Evolutionary conservation across 2,113 vertebrate genomes (phyloP).

Genomic region (Donacobius atricapilla): DNA sequence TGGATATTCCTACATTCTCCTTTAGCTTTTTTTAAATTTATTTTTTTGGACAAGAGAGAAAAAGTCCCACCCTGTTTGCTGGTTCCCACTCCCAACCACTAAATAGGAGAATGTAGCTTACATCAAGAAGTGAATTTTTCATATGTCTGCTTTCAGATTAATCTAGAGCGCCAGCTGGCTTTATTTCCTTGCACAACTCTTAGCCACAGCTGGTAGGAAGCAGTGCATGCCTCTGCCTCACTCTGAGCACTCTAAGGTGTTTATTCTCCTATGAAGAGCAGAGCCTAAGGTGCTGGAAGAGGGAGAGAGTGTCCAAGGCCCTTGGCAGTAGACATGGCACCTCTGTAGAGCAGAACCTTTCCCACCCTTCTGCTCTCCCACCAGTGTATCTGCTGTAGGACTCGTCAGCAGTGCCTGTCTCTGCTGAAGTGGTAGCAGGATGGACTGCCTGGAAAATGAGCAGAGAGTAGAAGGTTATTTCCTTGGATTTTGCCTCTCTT

Average conservation of each 20-base stretch:
- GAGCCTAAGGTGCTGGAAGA: background rate
- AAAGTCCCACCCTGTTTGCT: background rate
- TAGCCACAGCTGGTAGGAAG: background rate
- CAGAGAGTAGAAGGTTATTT: background rate
- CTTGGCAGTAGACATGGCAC: background rate
- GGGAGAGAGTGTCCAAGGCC: background rate
- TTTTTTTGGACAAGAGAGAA: background rate
- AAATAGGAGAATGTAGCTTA: background rate
- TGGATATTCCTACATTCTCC: background rate
- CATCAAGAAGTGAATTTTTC: background rate
- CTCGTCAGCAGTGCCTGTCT: background rate
- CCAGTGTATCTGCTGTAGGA: fast-evolving
- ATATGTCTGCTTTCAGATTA: background rate
- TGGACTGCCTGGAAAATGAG: background rate
- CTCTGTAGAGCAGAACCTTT: background rate
- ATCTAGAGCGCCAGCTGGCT: background rate
- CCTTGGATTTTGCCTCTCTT: background rate
- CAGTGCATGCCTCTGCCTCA: background rate
- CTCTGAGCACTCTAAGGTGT: background rate
- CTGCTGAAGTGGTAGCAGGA: background rate
- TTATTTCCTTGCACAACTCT: background rate
- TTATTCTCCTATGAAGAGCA: background rate
- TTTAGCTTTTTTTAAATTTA: background rate
- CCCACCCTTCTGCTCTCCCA: background rate
- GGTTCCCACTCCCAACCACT: background rate